phyloP scores from a whole-genome alignment of 2,113 vertebrate genomes.

The Semicossyphus pulcher region DNA sequence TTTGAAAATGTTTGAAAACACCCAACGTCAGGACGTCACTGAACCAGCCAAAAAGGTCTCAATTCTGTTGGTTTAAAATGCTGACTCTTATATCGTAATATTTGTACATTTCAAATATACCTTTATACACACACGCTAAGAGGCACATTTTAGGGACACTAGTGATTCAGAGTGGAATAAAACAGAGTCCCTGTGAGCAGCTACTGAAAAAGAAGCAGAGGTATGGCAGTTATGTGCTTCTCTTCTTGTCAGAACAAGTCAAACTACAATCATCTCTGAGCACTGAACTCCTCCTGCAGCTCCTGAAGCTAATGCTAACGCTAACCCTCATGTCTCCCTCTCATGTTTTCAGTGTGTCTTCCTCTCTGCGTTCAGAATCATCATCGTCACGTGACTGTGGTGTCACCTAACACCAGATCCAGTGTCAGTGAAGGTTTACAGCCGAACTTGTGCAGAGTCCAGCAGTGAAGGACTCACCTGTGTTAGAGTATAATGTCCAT shows the following conservation, averaged over 20 bases:
- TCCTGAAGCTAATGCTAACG: neutral
- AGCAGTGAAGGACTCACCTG: neutral
- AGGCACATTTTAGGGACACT: no score
- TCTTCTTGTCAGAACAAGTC: constrained; percentile 68
- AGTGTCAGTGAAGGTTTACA: neutral
- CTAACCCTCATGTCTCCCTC: neutral
- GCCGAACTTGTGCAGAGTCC: neutral
- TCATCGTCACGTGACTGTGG: neutral
- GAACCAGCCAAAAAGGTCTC: neutral
- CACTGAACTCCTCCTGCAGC: neutral
- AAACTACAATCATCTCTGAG: neutral
- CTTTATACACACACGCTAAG: no score
- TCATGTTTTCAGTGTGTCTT: neutral
- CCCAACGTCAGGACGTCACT: no score
- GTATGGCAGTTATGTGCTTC: constrained; percentile 51
- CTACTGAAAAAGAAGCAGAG: neutral
- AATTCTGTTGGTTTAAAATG: no score
- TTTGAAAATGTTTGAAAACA: neutral
- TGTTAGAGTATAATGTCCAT: neutral
- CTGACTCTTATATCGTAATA: no score
- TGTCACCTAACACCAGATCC: neutral
- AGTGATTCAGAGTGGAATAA: neutral
- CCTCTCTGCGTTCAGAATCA: neutral
- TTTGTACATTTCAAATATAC: no score
- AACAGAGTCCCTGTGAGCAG: neutral